A percentile compares a stretch with the other conserved stretches of the same genome.
These are phyloP conservation scores for Apis laboriosa DNA, from an alignment of 1,140 invertebrate species.

Conservation along the genomic window DNA sequence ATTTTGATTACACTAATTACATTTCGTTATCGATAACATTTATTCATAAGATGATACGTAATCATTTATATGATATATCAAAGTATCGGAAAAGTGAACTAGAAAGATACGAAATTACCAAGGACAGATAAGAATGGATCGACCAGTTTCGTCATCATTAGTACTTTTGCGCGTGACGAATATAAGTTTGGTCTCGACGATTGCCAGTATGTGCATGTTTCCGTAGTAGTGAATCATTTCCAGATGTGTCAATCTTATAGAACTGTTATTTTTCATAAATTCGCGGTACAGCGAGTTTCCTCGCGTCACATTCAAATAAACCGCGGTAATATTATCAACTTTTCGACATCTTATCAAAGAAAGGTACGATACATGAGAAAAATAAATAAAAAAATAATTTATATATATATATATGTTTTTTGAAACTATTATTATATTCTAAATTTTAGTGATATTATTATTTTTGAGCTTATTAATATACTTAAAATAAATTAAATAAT, in stretches of 20 bases:
- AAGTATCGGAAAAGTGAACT: constrained; percentile 28
- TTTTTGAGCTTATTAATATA: not conserved
- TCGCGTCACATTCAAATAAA: constrained; percentile 44
- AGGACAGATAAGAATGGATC: constrained; percentile 79
- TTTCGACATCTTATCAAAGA: not conserved
- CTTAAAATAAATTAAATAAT: not conserved
- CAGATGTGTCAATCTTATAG: constrained; percentile 41
- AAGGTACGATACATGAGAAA: constrained; percentile 30
- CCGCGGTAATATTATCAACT: constrained; percentile 30
- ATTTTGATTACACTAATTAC: not conserved
- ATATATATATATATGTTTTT: not conserved
- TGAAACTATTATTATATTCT: not conserved
- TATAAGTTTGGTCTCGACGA: constrained; percentile 34
- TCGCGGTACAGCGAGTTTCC: constrained; percentile 44
- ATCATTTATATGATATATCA: constrained; percentile 30
- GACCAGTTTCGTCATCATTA: constrained; percentile 69
- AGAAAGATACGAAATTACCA: constrained; percentile 58
- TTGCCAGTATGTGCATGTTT: constrained; percentile 63
- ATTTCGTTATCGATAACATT: not conserved
- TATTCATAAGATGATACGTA: not conserved
- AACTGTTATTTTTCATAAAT: constrained; percentile 6
- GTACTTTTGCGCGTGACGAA: constrained; percentile 50
- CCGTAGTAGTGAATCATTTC: constrained; percentile 42
- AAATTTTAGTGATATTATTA: not conserved
- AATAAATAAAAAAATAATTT: not conserved